Base-by-base conservation (phyloP, 2,797 vertebrate genomes). In the Oophaga sylvatica region DNA sequence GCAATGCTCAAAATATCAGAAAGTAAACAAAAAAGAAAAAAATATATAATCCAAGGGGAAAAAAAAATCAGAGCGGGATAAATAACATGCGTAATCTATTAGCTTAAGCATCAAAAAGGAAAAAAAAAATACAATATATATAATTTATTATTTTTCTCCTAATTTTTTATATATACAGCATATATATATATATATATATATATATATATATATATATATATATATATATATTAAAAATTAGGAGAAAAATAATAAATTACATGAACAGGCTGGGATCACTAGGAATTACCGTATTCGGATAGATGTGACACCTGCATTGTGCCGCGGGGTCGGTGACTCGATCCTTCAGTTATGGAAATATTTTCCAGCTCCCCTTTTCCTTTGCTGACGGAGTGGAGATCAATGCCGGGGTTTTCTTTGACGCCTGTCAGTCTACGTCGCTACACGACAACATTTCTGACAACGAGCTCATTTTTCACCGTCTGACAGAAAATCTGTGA, bases 401-500 rank as follows among this genome's bases (percentile, higher is more conserved):
- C 79, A 80, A 63, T 62, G 31, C 29, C 22, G 59, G 19, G 2
- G 79, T n/a, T 22, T 80, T 80, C 35, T 10, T 29, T 62, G 78
- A 41, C 20, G 57, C 15, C 2, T 79, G 77, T 79, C 56, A 60
- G 15, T 79, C 17, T 79, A 79, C 3, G 77, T 31, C 8, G 29
- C 26, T 79, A 59, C 78, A 80, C 19, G 26, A 80, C 78, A 79
- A 31, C 57, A 62, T 56, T 48, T 56, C 57, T 62, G 78, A 22
- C 78, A 62, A 10, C 78, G 3, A 41, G 57, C 53, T 80, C 78
- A 4, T 80, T 80, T 80, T 35, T 80, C 79, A 45, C n/a, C n/a
- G n/a, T n/a, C 20, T 62, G 56, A 80, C 79, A 80, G 78, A 80
- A 79, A 79, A 79, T 59, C 76, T 79, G 76, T 57, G 76, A 79